Evolutionary conservation across 2,113 vertebrate species (phyloP), one percentile per base, ranked within the genome.

Genomic region (Archilochus colubris): DNA sequence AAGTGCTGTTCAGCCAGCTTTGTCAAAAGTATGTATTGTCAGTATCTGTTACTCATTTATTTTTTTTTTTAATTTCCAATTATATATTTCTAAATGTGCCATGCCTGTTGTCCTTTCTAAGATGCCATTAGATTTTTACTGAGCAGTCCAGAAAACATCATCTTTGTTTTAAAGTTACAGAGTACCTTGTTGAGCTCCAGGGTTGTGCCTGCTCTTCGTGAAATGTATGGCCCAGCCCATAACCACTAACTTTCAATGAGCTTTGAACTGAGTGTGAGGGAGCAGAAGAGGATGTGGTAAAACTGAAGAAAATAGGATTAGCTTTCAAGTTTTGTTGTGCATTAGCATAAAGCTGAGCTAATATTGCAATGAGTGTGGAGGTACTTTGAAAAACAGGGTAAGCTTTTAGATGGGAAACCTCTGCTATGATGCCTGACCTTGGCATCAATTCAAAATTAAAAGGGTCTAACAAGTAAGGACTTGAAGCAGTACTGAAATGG

Each of bases 1-100:
- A 99, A 97, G 97, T 99, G 74, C 98, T 99, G 77, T 99, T 99
- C 96, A 99, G 98, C 96, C 99, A 99, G 95, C 99, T 99, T 87
- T 99, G 99, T 96, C 99, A 99, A 91, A 99, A 99, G 99, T 99
- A 98, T 84, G 99, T 95, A 59, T 40, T 89, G 46, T 53, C 93
- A 38, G 9, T 77, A 57, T 48, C 15, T 91, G 73, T 62, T 54
- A 53, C 11, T 79, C 74, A 31, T 51, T 72, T 12, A 28, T 55
- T 72, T 10, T 16, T 10, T 16, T 33, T 78, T 74, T 33, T 57
- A 8, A 20, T 80, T 86, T 94, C 38, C 22, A 58, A 12, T 38
- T 40, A 27, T 43, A 21, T 8, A 18, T 69, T 91, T 82, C 53
- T 75, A 30, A 63, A 23, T 30, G 22, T 70, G 20, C 23, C 11